These are phyloP conservation scores for Butorides virescens DNA, from an alignment of 2,113 vertebrate genomes.

Conservation along the genomic window DNA sequence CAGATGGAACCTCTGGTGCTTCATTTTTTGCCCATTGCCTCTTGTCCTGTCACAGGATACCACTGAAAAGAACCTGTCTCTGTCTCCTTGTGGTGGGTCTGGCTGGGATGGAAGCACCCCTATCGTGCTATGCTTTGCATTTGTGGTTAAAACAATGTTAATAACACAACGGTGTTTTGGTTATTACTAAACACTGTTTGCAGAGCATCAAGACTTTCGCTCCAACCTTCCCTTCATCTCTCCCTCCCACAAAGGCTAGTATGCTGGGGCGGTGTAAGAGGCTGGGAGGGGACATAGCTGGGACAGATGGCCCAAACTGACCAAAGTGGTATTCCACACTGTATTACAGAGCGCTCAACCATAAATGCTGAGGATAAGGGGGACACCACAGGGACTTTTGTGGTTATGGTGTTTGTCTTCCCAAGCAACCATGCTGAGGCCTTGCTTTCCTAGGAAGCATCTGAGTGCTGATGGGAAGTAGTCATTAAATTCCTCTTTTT, in stretches of 20 bases:
- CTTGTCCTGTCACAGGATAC: background rate
- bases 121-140: background rate
- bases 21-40: background rate
- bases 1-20: background rate
- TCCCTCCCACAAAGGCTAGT: background rate
- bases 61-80: background rate
- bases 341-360: too few relatives aligned
- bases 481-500: background rate
- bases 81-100: background rate
- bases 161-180: background rate
- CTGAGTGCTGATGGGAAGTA: background rate
- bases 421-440: background rate
- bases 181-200: background rate
- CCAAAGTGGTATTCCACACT: too few relatives aligned
- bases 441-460: background rate
- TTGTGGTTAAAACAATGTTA: background rate
- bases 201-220: background rate
- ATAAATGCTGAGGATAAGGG: too few relatives aligned
- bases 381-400: too few relatives aligned
- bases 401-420: too few relatives aligned
- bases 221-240: background rate
- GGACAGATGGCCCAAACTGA: too few relatives aligned
- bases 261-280: background rate
- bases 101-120: background rate
- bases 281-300: background rate